Evolutionary conservation across 2,797 vertebrate species (phyloP), one percentile per base, ranked within the genome.

Genomic region (Poecilia velifera): DNA sequence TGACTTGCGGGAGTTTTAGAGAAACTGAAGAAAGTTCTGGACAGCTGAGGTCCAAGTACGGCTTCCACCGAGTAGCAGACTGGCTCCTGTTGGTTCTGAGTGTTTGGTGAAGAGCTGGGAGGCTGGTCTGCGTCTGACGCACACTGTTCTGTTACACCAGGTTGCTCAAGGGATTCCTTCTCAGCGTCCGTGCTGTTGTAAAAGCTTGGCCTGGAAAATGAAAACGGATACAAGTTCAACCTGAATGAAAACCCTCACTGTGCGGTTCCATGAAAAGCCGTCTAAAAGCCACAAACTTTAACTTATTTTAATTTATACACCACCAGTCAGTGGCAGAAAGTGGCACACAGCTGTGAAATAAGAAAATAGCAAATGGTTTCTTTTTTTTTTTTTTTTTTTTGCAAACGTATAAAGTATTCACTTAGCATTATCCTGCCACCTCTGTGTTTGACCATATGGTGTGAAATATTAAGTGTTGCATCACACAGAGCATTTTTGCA

Each of bases 61-160:
- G 91, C 92, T 80, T 93, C 91, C 3, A 94, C 92, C 4, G 92
- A 94, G 76, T 94, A 94, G 76, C 89, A 92, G 47, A 93, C 90
- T 9, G 84, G 88, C 25, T 86, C 84, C 14, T 51, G 31, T 0
- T 25, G 45, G 28, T n/a, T 3, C 0, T 1, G 75, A 3, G 53
- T 1, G 9, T 39, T 8, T 46, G 80, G 71, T 0, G 34, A 28
- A 12, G 74, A 0, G 6, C 51, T 49, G n/a, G 45, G 68, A 72
- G 43, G 25, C 3, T 22, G 78, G 1, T 18, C 3, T 0, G 43
- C 6, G 3, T 77, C 74, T 31, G 77, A 12, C 22, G 36, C 3
- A 3, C 0, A 1, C 22, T 73, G 83, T 51, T 85, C 80, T 6
- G 73, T 59, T n/a, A n/a, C 5, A 70, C 28, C 41, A 14, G 4